These are phyloP conservation scores for Bombylius discolor DNA, from an alignment of 2,888 invertebrate species.

Conservation along the genomic window DNA sequence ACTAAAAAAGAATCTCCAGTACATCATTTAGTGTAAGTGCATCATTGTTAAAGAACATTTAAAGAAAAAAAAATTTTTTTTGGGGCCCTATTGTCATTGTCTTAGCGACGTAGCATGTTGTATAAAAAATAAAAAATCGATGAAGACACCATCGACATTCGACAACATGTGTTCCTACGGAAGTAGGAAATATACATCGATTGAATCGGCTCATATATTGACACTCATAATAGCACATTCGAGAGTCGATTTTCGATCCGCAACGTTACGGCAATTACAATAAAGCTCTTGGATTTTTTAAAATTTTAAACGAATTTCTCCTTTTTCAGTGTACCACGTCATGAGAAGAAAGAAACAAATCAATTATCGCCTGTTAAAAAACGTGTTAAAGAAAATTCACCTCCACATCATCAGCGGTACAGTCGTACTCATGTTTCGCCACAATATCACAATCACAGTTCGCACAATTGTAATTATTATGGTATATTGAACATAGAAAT, in stretches of 20 bases:
- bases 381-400: slow-evolving; percentile 89
- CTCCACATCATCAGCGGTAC: slow-evolving; percentile 49
- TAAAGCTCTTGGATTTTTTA: slow-evolving; percentile 11
- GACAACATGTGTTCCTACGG: no score
- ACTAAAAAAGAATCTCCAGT: slow-evolving; percentile 45
- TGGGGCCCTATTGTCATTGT: no score
- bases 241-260: no score
- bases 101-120: not conserved
- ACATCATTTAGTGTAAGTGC: slow-evolving; percentile 36
- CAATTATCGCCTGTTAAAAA: slow-evolving; percentile 95
- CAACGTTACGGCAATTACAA: no score
- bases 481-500: no score
- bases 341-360: slow-evolving; percentile 72
- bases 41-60: no score
- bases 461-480: slow-evolving; percentile 31
- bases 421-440: slow-evolving; percentile 36
- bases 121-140: no score
- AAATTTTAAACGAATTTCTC: slow-evolving; percentile 21
- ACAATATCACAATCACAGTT: slow-evolving; percentile 32
- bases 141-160: no score
- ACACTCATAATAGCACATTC: no score
- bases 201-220: no score
- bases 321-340: slow-evolving; percentile 37
- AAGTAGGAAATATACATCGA: no score
- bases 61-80: no score